Evolutionary conservation across 2,797 vertebrate species (phyloP).

Genomic region (Astyanax mexicanus): DNA sequence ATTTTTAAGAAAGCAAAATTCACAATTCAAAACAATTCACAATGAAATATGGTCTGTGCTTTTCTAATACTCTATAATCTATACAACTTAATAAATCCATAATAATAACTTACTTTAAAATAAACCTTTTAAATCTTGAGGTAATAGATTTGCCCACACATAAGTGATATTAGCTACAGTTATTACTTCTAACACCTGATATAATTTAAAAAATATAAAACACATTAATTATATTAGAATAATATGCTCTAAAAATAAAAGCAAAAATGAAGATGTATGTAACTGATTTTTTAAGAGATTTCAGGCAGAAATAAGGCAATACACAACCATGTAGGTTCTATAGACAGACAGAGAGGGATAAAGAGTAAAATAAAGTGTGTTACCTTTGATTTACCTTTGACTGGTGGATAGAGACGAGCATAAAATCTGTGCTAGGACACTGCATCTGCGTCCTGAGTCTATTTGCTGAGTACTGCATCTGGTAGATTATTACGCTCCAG

Average conservation of each 20-base stretch:
- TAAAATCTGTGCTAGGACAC: slow-evolving; percentile 30
- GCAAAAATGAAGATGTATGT: background rate
- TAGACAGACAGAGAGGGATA: background rate
- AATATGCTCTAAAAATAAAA: background rate
- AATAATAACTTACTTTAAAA: background rate
- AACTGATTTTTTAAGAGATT: no score
- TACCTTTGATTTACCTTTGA: slow-evolving; percentile 23
- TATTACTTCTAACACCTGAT: background rate
- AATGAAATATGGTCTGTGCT: no score
- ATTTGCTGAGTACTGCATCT: slow-evolving; percentile 67
- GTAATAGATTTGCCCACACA: background rate
- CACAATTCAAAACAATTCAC: background rate
- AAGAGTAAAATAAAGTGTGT: slow-evolving; percentile 10
- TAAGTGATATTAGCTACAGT: background rate
- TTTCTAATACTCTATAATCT: no score
- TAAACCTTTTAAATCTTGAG: background rate
- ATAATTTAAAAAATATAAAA: background rate
- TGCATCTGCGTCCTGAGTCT: slow-evolving; percentile 57
- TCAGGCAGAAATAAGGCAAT: no score
- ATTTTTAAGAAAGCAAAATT: background rate
- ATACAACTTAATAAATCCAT: background rate
- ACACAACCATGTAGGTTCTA: no score
- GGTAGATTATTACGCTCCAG: slow-evolving; percentile 80
- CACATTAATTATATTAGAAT: background rate
- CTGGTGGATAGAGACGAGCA: slow-evolving; percentile 29